Evolutionary conservation across 2,888 invertebrate species (phyloP), one percentile per base, ranked within the genome.

Genomic region (Xestia sexstrigata): DNA sequence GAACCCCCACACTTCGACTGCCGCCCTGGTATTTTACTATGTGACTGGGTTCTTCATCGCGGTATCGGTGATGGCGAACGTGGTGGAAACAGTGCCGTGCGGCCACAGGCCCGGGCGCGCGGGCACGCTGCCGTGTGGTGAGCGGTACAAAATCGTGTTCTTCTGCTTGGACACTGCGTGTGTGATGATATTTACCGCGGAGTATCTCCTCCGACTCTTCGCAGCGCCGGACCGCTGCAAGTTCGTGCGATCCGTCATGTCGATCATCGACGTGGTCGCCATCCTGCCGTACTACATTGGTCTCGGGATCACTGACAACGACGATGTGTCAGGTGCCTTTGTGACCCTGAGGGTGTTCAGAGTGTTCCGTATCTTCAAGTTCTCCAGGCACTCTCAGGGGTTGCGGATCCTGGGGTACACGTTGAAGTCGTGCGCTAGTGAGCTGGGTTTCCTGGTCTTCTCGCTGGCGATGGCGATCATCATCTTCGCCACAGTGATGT

Each of bases 401-500:
- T 97, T 99, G 80, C 97, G 99, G 87, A 99, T 99, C 95, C 98
- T 99, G 89, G 99, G 99, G 85, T 99, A 99, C 97, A 99, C 99
- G 82, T 97, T 99, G 88, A 99, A 99, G 97, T 99, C 99, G 81
- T 99, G 99, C 97, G 99, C 99, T 95, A 99, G 99, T 95, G 99
- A 99, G 97, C 97, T 99, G 90, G 99, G 99, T 88, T 99, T 99
- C 97, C 98, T 99, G 85, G 99, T 99, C 82, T 99, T 99, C 97
- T 99, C 99, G 49, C 97, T 99, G 92, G 99, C 99, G 85, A 99
- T 99, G 99, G 99, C 99, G 92, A 99, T 99, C 95, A 99, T 99
- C 92, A 99, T 99, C 93, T 99, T 99, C 96, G 99, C 99, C 85
- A 99, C 99, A 62, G 99, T 99, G 90, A 99, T 99, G 99, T 99